phyloP scores from a whole-genome alignment of 2,113 vertebrate species.

The Pagrus major region DNA sequence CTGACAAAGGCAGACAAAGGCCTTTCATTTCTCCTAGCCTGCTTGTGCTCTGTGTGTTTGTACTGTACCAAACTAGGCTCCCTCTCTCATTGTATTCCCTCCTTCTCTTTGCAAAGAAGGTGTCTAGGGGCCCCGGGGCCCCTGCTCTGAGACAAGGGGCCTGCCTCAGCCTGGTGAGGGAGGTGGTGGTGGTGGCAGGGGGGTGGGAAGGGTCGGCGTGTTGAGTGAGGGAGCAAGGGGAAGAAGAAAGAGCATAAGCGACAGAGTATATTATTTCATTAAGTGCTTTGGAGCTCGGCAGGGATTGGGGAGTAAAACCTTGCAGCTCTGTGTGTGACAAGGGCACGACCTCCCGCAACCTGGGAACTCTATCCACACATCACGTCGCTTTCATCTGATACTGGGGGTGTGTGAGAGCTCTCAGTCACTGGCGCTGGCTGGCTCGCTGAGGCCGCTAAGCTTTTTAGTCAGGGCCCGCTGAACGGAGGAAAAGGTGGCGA shows the following conservation, averaged over 20 bases:
- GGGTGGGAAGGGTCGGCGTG: constrained; percentile 46
- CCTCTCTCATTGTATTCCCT: constrained; percentile 68
- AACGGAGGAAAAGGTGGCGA: constrained; percentile 64
- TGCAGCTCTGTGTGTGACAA: constrained; percentile 92
- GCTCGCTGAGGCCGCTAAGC: constrained; percentile 84
- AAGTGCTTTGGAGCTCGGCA: constrained; percentile 90
- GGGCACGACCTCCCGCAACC: constrained; percentile 94
- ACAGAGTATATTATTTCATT: constrained; percentile 96
- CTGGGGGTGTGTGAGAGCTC: constrained; percentile 81
- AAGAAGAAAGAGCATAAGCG: constrained; percentile 71
- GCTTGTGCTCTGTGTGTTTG: constrained; percentile 75
- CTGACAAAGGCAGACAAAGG: constrained; percentile 78
- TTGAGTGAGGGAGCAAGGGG: constrained; percentile 58
- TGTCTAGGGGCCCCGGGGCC: constrained; percentile 79
- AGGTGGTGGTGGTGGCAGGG: neutral
- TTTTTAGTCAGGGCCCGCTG: constrained; percentile 75
- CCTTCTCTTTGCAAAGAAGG: constrained; percentile 74
- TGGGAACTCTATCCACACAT: constrained; percentile 82
- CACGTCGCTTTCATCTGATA: constrained; percentile 65
- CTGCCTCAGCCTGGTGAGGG: constrained; percentile 53
- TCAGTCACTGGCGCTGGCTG: constrained; percentile 79
- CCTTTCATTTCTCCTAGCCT: constrained; percentile 80
- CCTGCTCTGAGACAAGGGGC: constrained; percentile 67
- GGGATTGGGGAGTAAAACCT: constrained; percentile 91
- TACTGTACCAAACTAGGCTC: constrained; percentile 79